Conservation (phyloP, 2,888 invertebrate genomes). For the Conops quadrifasciatus region DNA sequence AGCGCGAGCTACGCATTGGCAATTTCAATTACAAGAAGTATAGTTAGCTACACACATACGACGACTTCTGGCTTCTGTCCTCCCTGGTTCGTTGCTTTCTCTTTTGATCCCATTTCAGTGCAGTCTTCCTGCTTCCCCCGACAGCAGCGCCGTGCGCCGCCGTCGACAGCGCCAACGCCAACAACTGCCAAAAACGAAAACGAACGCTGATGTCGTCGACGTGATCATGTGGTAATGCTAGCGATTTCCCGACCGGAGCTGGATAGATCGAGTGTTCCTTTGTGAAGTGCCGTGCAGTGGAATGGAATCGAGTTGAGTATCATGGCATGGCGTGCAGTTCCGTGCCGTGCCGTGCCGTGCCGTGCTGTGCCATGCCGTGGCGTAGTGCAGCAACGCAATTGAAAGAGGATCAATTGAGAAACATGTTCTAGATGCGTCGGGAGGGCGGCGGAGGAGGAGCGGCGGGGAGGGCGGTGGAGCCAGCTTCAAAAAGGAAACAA, state of each 20-base stretch:
- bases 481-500: slow-evolving; percentile 6
- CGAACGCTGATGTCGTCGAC: too few relatives aligned
- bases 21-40: slow-evolving; percentile 25
- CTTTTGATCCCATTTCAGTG: slow-evolving; percentile 29
- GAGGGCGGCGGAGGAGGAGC: background rate
- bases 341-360: background rate
- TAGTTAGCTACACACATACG: too few relatives aligned
- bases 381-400: background rate
- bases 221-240: slow-evolving; percentile 27
- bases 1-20: slow-evolving; percentile 13
- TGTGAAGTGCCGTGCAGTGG: slow-evolving; percentile 7
- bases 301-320: slow-evolving; percentile 13
- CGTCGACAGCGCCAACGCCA: slow-evolving; percentile 1
- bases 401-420: slow-evolving; percentile 28
- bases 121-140: slow-evolving; percentile 21
- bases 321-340: background rate
- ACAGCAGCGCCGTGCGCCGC: background rate
- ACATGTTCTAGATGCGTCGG: background rate
- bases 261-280: slow-evolving; percentile 17
- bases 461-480: background rate
- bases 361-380: background rate
- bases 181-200: slow-evolving; percentile 20
- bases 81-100: slow-evolving; percentile 26
- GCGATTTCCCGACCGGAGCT: slow-evolving; percentile 19
- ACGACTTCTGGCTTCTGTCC: background rate